phyloP scores from a whole-genome alignment of 1,140 invertebrate genomes.

The Metopolophium dirhodum region DNA sequence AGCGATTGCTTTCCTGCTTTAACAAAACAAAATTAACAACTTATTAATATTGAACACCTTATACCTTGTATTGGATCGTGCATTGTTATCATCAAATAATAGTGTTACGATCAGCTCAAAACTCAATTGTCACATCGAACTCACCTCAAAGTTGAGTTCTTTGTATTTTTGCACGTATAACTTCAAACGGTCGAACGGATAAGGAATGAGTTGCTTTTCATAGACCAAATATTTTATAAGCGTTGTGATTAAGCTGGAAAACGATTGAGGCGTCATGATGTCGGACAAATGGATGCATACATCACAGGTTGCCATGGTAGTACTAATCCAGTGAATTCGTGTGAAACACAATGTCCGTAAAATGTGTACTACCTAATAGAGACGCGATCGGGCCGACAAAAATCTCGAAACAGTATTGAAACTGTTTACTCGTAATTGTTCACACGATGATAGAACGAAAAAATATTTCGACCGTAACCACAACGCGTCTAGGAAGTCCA shows the following conservation, averaged over 20 bases:
- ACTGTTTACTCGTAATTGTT: background rate
- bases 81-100: background rate
- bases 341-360: background rate
- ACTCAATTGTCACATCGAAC: background rate
- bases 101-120: background rate
- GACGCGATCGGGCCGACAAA: background rate
- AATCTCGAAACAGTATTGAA: background rate
- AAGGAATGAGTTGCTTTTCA: constrained; percentile 58
- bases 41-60: too few species aligned
- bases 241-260: constrained; percentile 48
- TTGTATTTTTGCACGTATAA: constrained; percentile 54
- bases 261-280: constrained; percentile 58
- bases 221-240: constrained; percentile 58
- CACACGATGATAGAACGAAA: background rate
- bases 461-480: background rate
- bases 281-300: constrained; percentile 50
- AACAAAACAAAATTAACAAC: background rate
- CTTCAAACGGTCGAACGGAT: constrained; percentile 57
- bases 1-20: background rate
- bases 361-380: background rate
- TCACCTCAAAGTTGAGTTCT: constrained; percentile 46
- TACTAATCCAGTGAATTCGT: background rate
- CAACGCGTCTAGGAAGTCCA: background rate
- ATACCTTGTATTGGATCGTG: background rate
- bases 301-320: constrained; percentile 23